Percentiles rank a stretch among this genome's conserved stretches.
phyloP scores from a whole-genome alignment of 2,113 vertebrate species.

The Asarcornis scutulata region DNA sequence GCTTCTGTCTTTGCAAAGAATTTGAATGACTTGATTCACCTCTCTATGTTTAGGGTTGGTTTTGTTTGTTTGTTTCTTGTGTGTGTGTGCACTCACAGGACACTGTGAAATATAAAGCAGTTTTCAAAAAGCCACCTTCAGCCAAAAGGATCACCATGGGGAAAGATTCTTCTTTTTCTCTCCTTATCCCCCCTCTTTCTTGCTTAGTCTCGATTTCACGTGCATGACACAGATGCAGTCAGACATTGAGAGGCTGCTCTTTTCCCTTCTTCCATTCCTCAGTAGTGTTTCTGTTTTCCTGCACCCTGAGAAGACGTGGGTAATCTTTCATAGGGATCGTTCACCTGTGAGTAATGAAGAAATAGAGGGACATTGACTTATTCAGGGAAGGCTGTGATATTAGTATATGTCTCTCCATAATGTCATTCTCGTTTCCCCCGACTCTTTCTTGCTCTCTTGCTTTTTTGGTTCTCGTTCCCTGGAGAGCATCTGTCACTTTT shows the following conservation, averaged over 20 bases:
- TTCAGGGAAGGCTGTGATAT: conserved; percentile 7
- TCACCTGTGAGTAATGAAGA: conserved; percentile 12
- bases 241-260: not conserved
- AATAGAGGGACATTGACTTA: not conserved
- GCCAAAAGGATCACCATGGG: not conserved
- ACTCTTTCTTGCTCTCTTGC: conserved; percentile 17
- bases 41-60: not conserved
- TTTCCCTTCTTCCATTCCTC: not conserved
- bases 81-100: not conserved
- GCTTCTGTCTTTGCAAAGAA: not conserved
- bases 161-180: not conserved
- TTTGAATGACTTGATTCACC: not conserved
- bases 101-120: not conserved
- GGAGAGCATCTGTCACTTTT: conserved; percentile 43
- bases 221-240: not conserved
- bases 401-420: not conserved
- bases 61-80: not conserved
- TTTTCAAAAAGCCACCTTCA: not conserved
- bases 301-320: not conserved
- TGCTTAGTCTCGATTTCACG: not conserved
- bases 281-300: not conserved
- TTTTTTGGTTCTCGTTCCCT: conserved; percentile 46
- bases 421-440: conserved; percentile 30
- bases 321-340: not conserved
- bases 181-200: not conserved